Evolutionary conservation across 2,888 invertebrate species (phyloP), one percentile per base, ranked within the genome.

Genomic region (Entomobrya proxima): DNA sequence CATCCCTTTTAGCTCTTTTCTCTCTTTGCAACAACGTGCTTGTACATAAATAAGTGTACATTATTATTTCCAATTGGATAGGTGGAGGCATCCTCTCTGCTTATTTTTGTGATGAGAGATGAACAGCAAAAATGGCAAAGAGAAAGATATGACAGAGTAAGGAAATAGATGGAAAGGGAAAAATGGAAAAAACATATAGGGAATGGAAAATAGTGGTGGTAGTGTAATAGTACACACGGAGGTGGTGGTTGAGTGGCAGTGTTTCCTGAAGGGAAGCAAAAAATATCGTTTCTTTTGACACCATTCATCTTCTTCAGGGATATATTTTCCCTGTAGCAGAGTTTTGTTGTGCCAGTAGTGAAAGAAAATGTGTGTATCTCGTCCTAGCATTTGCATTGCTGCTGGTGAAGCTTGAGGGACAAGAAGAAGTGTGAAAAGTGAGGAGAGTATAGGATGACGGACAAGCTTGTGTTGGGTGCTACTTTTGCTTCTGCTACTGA

Each of bases 291-390:
- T 67, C 67, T 76, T 75, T 83, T 84, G 77, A 84, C 84, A 84
- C 72, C 77, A 84, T 84, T 84, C 78, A 84, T 84, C 84, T 84
- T 84, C 84, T 76, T 76, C 76, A 76, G 74, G 32, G 52, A 21
- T 52, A 74, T 32, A 32, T 32, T 74, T 35, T 52, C 52, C 15
- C 32, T 35, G 50, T 21, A 30, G n/a, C 3, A 61, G 30, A 61
- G 61, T 35, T 32, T 21, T 35, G 18, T 69, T 69, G 40, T 47
- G 24, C 27, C n/a, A 30, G 44, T 13, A 24, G 9, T 21, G 21
- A 52, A 11, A 52, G n/a, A n/a, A 11, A n/a, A 52, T 52, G 18
- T 52, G 5, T 52, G n/a, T n/a, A 52, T 18, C 5, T 52, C 5
- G 52, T 52, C 5, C 52, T 37, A 47, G 15, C 47, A 47, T 15